Evolutionary conservation across 1,140 invertebrate species (phyloP).

Genomic region (Cydia strobilella): DNA sequence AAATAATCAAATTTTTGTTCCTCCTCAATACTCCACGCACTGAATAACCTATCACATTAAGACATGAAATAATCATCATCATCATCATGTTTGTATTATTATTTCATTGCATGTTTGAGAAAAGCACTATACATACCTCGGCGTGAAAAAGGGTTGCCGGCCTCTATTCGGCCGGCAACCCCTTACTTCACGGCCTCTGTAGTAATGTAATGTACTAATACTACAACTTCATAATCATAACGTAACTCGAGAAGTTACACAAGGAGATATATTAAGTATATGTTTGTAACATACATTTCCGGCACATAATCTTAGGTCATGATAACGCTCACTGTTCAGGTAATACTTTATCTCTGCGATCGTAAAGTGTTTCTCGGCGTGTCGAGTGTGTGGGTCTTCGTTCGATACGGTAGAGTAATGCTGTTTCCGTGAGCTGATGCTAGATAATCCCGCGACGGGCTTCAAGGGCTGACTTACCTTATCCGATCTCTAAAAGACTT

Average conservation of each 20-base stretch:
- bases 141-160: no score
- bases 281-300: background rate
- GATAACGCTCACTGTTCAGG: conserved; percentile 7
- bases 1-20: no score
- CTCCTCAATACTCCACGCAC: no score
- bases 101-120: no score
- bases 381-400: conserved; percentile 19
- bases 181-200: no score
- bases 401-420: conserved; percentile 1
- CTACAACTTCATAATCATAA: background rate
- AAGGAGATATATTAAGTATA: background rate
- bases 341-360: conserved; percentile 22
- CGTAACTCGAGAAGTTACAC: background rate
- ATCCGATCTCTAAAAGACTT: conserved; percentile 15
- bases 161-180: no score
- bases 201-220: no score
- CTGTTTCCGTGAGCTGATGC: conserved; percentile 4
- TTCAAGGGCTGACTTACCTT: conserved; percentile 28
- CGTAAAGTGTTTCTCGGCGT: conserved; percentile 3
- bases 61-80: no score
- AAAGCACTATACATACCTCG: no score
- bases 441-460: conserved; percentile 16
- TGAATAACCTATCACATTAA: no score
- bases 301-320: background rate
- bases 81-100: no score